Conservation (phyloP, 2,797 vertebrate genomes). For the Melanotaenia pygmaea region DNA sequence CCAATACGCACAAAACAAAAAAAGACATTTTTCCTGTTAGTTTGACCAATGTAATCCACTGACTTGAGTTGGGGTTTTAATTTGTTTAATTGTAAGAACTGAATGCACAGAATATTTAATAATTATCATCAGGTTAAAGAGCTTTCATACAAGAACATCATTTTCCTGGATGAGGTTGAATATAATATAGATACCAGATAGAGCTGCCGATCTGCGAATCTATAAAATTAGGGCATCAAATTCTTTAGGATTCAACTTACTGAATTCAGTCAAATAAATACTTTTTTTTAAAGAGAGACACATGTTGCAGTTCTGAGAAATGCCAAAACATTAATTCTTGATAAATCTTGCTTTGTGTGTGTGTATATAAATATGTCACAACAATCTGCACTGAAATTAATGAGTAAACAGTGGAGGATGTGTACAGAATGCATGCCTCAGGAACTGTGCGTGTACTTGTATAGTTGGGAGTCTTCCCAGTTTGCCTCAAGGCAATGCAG, state of each 20-base stretch:
- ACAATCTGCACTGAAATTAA: slow-evolving; percentile 2
- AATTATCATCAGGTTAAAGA: not conserved
- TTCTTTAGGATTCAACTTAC: not conserved
- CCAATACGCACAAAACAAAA: not conserved
- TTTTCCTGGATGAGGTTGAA: not conserved
- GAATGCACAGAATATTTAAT: not conserved
- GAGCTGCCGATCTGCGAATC: not conserved
- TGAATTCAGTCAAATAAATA: not conserved
- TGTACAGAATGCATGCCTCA: slow-evolving; percentile 5
- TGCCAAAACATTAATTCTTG: not conserved
- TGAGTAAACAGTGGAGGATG: slow-evolving; percentile 10
- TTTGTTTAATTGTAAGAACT: not conserved
- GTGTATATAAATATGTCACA: not conserved
- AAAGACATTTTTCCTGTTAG: not conserved
- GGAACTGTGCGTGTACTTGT: not conserved
- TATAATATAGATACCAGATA: not conserved
- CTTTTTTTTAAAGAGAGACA: not conserved
- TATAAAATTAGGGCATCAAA: too few species aligned
- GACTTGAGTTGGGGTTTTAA: not conserved
- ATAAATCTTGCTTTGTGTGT: not conserved
- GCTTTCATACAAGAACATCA: not conserved
- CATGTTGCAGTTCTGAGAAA: not conserved
- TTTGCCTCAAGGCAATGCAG: slow-evolving; percentile 15
- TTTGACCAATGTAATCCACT: not conserved
- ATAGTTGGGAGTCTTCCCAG: slow-evolving; percentile 15